Percentiles rank a stretch among this genome's conserved stretches.
Evolutionary conservation across 1,140 invertebrate species (phyloP).

Genomic region (honey bee (Apis mellifera)): DNA sequence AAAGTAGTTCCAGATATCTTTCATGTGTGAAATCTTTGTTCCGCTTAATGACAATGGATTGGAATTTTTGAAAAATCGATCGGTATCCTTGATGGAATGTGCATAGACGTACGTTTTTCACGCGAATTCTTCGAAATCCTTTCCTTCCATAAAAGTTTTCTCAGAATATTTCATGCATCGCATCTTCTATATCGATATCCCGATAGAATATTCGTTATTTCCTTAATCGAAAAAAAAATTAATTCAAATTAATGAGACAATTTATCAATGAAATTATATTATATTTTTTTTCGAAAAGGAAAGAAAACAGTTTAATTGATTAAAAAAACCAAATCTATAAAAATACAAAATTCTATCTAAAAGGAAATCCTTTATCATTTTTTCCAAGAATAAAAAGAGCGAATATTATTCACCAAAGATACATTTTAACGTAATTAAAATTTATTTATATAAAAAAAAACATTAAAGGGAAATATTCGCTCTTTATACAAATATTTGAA

Average conservation of each 20-base stretch:
- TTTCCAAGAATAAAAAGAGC: background rate
- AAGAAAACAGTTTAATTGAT: no score
- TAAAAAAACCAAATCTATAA: background rate
- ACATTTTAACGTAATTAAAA: no score
- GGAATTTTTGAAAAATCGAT: conserved; percentile 21
- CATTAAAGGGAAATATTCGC: no score
- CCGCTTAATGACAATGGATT: background rate
- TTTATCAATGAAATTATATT: no score
- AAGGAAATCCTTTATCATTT: background rate
- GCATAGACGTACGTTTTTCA: background rate
- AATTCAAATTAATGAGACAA: no score
- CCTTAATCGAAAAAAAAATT: no score
- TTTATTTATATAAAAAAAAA: no score
- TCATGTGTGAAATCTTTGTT: background rate
- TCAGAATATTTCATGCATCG: background rate
- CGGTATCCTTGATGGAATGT: conserved; percentile 4
- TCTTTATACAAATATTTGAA: no score
- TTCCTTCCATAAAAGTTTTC: background rate
- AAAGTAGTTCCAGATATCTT: background rate
- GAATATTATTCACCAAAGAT: background rate
- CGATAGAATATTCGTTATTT: background rate
- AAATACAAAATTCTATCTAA: background rate
- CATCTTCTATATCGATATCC: background rate
- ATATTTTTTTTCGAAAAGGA: no score
- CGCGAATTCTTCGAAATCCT: background rate